Conservation (phyloP, 2,797 vertebrate genomes). For the Hylomyscus alleni region DNA sequence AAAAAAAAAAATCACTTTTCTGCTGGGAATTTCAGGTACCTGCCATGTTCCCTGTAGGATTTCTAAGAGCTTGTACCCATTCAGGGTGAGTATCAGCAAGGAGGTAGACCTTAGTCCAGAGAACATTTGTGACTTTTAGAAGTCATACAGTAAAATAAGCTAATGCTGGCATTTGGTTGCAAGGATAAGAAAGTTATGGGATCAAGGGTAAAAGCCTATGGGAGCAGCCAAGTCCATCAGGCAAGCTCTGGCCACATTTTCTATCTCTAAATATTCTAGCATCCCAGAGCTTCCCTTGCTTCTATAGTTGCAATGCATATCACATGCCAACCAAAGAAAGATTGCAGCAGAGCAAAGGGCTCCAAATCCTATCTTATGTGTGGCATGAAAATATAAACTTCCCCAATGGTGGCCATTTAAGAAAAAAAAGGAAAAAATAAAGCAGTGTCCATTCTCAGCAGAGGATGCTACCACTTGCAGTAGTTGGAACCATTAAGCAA, state of each 20-base stretch:
- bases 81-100: background rate
- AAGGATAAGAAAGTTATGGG: background rate
- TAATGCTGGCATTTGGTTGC: background rate
- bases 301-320: background rate
- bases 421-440: background rate
- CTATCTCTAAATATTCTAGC: background rate
- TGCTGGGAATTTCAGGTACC: background rate
- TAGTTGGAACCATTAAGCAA: background rate
- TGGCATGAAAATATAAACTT: background rate
- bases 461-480: background rate
- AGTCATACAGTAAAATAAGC: background rate
- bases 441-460: background rate
- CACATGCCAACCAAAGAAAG: background rate
- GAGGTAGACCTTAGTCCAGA: background rate
- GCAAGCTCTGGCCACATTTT: background rate
- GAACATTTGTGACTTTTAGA: constrained; percentile 43
- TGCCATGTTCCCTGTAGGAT: background rate
- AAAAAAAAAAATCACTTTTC: constrained; percentile 20
- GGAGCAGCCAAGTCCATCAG: background rate
- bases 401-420: background rate
- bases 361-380: background rate
- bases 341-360: background rate
- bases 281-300: background rate
- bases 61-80: background rate
- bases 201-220: background rate